Evolutionary conservation across 2,888 invertebrate genomes (phyloP), one percentile per base, ranked within the genome.

Genomic region (Dione vanillae): DNA sequence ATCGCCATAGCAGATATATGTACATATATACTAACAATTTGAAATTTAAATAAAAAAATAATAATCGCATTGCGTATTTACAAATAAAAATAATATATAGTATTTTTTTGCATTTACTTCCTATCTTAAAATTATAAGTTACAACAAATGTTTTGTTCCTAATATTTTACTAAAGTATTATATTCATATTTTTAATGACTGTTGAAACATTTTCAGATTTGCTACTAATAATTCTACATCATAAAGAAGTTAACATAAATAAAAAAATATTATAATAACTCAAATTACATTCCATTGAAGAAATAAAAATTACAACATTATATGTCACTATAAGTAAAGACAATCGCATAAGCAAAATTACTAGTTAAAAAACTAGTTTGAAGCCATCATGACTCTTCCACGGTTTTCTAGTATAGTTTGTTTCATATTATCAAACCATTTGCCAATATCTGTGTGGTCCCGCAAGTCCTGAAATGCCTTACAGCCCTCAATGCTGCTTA

Each of bases 401-500:
- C 92, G 90, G 81, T 94, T 95, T 59, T 85, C 88, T 20, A 93
- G 82, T 40, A 97, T 95, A 73, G 92, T 93, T 47, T 94, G 91
- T 80, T 96, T 96, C 86, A 97, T 96, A 11, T 94, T 93, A 76
- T 94, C 94, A 85, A 96, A 99, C 99, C 99, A 97, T 27, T 83
- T 88, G 47, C 95, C 94, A 65, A 99, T 96, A 64, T 95, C 95
- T 0, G 98, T 97, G 79, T 97, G 94, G 2, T 93, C 78, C 45
- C 96, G 85, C 58, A 97, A 90, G 85, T 99, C 99, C 78, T 96
- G 92, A 85, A 99, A 99, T 0, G 99, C 98, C 51, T 94, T 87
- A 82, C 98, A 98, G 0, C 99, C 99, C 89, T 99, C 98, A 83
- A 99, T 98, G 83, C 98, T 98, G 84, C 95, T 96, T 6, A 99